Base-by-base conservation (phyloP, 1,140 invertebrate genomes). In the Habropoda laboriosa region DNA sequence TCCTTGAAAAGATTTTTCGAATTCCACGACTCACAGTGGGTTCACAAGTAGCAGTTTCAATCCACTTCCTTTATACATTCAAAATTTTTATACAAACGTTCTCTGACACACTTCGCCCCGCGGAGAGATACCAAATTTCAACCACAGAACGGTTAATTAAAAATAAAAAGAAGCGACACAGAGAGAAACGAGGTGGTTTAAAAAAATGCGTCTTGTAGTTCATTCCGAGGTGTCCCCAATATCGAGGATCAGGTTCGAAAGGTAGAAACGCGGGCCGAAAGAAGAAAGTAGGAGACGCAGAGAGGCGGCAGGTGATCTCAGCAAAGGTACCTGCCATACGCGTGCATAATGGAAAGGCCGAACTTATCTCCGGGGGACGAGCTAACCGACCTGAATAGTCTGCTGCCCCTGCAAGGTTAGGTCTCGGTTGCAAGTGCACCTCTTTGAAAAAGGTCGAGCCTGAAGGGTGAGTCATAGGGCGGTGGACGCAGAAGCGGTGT, bases 401-500 rank as follows among this genome's bases (percentile, higher is more conserved):
- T 10, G 49, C 24, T 30, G n/a, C n/a, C 18, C 8, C 40, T 42
- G 74, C 73, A 70, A 70, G 66, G 74, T 80, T 64, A 66, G 40
- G n/a, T 71, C 40, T 57, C 38, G 35, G 71, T 74, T 67, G 72
- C 78, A 49, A 84, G 72, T 66, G 71, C 67, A 81, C 53, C 72
- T 72, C 79, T 84, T 84, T 68, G 70, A 58, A 84, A 58, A 81
- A 84, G 72, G 53, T 82, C 70, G 51, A 53, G 60, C 47, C 32
- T 30, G 8, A 32, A 35, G 55, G 55, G 60, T 87, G 85, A 86
- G 79, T 86, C 84, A 86, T 79, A 47, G 57, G 58, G 53, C 24
- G 70, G 38, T n/a, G 53, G 73, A 21, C n/a, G 21, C n/a, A n/a
- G n/a, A n/a, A n/a, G n/a, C n/a, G n/a, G n/a, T n/a, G n/a, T n/a